Base-by-base conservation (phyloP, 2,113 vertebrate genomes). In the Ochotona princeps region DNA sequence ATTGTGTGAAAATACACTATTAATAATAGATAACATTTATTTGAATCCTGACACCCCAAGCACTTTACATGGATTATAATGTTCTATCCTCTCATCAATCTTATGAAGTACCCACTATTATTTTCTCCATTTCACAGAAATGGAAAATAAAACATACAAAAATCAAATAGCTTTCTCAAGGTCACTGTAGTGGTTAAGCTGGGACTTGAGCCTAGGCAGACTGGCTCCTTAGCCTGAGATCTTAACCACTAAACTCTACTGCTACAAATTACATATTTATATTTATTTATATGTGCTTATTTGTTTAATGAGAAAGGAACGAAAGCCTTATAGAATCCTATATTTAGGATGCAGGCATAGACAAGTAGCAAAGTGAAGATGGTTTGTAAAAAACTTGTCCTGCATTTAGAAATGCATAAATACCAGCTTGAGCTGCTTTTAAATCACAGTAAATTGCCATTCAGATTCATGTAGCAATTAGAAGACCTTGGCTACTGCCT, bases 71-170 rank as follows among this genome's bases (percentile, higher is more conserved):
- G 67, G 85, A 90, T 84, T 87, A 81, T 21, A 86, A 32, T n/a
- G 28, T 67, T 83, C 44, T 57, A 76, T 54, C 67, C 49, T 63
- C 38, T 87, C 90, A 73, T 96, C 63, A n/a, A 32, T 95, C 85
- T 93, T 93, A 67, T 20, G 38, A 95, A 92, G 94, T 87, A 96
- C 87, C 91, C 66, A 47, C 54, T 92, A n/a, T 87, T 65, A 83
- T 78, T 57, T 67, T 81, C n/a, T 89, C 44, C 75, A 91, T 87
- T 76, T 91, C 66, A 60, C 82, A 93, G 92, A 89, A 63, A 28
- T 30, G 47, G 76, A 79, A 69, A 75, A 54, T 60, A 89, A 94
- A 94, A 51, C 38, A 73, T 23, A 9, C 35, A 63, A 57, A 89
- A 75, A 18, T 28, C 60, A 67, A 91, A 70, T 76, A 83, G n/a